Conservation (phyloP, 1,140 invertebrate species). For the Eciton burchellii region DNA sequence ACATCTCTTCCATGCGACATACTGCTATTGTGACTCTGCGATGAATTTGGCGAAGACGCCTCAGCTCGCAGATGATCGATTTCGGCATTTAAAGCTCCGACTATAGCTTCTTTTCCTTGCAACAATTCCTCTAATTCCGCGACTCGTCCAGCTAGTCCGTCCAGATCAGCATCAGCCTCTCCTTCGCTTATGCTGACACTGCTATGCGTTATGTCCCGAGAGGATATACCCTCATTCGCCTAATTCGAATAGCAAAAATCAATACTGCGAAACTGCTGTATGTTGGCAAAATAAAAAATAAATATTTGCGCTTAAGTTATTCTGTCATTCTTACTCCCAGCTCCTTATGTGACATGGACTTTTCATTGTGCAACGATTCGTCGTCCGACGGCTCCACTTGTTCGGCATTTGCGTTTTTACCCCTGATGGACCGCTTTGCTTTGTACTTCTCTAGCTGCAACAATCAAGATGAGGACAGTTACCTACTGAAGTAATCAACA, state of each 20-base stretch:
- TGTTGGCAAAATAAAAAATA: neutral
- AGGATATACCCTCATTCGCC: slow-evolving; percentile 76
- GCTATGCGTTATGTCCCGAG: slow-evolving; percentile 78
- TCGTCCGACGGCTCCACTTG: slow-evolving; percentile 74
- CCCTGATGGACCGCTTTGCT: slow-evolving; percentile 59
- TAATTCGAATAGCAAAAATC: slow-evolving; percentile 41
- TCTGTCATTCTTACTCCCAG: slow-evolving; percentile 70
- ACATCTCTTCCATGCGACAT: slow-evolving; percentile 78
- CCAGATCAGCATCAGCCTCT: slow-evolving; percentile 83
- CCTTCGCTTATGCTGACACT: slow-evolving; percentile 84
- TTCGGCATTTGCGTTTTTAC: slow-evolving; percentile 36
- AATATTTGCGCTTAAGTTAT: neutral
- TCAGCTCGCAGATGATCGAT: slow-evolving; percentile 81
- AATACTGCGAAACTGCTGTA: neutral
- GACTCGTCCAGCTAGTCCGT: slow-evolving; percentile 81
- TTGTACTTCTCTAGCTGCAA: slow-evolving; percentile 78
- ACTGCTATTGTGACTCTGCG: slow-evolving; percentile 82
- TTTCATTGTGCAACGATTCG: slow-evolving; percentile 75
- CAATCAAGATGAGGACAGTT: slow-evolving; percentile 12
- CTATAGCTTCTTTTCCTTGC: slow-evolving; percentile 81
- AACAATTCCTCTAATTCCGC: slow-evolving; percentile 80
- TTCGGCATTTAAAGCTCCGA: slow-evolving; percentile 81
- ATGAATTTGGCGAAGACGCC: slow-evolving; percentile 81
- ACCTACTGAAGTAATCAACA: slow-evolving; percentile 1
- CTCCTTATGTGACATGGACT: slow-evolving; percentile 69